Evolutionary conservation across 2,888 invertebrate genomes (phyloP).

Genomic region (Mechanitis messenoides): DNA sequence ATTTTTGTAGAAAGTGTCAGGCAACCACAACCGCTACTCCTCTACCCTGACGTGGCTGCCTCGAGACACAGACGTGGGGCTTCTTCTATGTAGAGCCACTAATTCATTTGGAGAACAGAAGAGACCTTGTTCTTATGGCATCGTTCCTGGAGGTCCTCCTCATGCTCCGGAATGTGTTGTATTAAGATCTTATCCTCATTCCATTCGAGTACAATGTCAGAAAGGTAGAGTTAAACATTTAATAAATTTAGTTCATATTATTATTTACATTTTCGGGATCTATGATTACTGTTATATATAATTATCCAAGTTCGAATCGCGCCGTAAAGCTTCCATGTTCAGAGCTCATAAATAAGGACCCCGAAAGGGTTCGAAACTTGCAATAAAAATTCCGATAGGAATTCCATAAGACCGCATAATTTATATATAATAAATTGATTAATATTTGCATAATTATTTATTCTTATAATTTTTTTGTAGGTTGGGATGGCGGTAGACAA

Average conservation of each 20-base stretch:
- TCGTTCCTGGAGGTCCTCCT: slow-evolving; percentile 48
- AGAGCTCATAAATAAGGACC: no score
- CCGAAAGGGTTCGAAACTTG: no score
- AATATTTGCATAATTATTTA: not conserved
- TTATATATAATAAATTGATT: no score
- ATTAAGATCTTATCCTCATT: slow-evolving; percentile 36
- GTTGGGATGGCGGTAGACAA: slow-evolving; percentile 59
- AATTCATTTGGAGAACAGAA: slow-evolving; percentile 59
- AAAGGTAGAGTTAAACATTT: slow-evolving; percentile 39
- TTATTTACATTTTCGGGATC: no score
- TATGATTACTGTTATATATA: no score
- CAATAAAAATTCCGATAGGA: no score
- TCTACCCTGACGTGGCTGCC: slow-evolving; percentile 56
- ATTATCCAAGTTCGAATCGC: no score
- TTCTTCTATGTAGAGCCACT: slow-evolving; percentile 51
- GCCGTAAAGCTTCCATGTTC: no score
- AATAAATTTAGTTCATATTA: not conserved
- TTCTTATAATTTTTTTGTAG: slow-evolving; percentile 31
- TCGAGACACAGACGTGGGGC: slow-evolving; percentile 46
- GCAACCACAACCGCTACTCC: slow-evolving; percentile 46
- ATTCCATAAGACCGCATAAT: no score
- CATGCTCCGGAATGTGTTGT: slow-evolving; percentile 46
- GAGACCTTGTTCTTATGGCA: slow-evolving; percentile 45
- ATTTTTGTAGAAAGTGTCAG: slow-evolving; percentile 44
- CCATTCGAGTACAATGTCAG: slow-evolving; percentile 46